phyloP scores from a whole-genome alignment of 2,888 invertebrate species.

The Ochropleura leucogaster region DNA sequence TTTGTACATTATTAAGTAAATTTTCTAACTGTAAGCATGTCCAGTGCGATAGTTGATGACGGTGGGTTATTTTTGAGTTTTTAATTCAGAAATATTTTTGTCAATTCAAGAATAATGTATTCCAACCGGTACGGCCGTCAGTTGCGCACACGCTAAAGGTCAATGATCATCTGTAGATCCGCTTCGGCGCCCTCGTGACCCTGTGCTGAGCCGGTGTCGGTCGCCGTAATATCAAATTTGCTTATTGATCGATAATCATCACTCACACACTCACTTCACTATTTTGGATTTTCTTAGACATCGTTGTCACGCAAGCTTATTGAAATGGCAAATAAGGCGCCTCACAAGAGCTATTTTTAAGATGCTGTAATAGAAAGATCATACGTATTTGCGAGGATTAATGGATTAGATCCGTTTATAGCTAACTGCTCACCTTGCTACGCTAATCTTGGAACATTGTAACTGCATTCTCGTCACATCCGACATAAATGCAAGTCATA shows the following conservation, averaged over 20 bases:
- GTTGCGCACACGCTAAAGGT: slow-evolving; percentile 89
- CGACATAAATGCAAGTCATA: slow-evolving; percentile 48
- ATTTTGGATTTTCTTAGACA: slow-evolving; percentile 39
- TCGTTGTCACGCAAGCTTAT: slow-evolving; percentile 37
- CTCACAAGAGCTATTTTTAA: slow-evolving; percentile 13
- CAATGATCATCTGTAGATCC: slow-evolving; percentile 90
- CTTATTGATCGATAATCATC: slow-evolving; percentile 81
- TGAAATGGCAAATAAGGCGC: slow-evolving; percentile 31
- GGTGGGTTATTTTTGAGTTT: slow-evolving; percentile 35
- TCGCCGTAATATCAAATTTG: slow-evolving; percentile 78
- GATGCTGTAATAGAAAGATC: not conserved
- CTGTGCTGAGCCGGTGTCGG: slow-evolving; percentile 84
- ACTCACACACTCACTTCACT: slow-evolving; percentile 44
- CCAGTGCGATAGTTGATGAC: slow-evolving; percentile 21
- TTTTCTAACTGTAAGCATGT: slow-evolving; percentile 65
- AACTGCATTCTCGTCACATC: slow-evolving; percentile 47
- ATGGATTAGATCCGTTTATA: slow-evolving; percentile 28
- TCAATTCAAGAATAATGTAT: slow-evolving; percentile 81
- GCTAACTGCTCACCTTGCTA: slow-evolving; percentile 39
- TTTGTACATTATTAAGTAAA: slow-evolving; percentile 70
- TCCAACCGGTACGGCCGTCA: slow-evolving; percentile 85
- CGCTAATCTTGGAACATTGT: slow-evolving; percentile 35
- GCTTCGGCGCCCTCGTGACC: slow-evolving; percentile 89
- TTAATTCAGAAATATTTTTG: slow-evolving; percentile 67
- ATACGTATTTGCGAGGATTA: slow-evolving; percentile 3